Evolutionary conservation across 2,113 vertebrate species (phyloP), one percentile per base, ranked within the genome.

Genomic region (Stomatorhinus ivindoensis): DNA sequence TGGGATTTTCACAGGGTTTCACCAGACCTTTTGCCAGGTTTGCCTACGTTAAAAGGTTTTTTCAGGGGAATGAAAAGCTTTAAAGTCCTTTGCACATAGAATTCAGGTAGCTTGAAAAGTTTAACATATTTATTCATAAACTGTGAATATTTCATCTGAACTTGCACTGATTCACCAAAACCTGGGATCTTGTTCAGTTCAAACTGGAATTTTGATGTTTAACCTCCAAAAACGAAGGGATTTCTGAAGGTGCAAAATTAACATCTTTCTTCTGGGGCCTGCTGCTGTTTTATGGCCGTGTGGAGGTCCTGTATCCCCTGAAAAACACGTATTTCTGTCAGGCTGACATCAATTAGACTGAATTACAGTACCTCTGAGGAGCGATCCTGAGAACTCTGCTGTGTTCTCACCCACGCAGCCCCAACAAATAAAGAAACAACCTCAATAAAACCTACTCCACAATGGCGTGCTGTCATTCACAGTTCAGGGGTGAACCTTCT

Each of bases 401-500:
- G 73, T 82, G 27, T 55, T 55, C 50, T 89, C 47, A 76, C 88
- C 73, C 69, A 83, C 50, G 47, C 39, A 55, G 35, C 42, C 24
- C 35, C 31, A 50, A 82, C 88, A 83, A 89, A 89, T 89, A 82
- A 89, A 89, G 88, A 83, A 84, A 84, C 83, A 89, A 89, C 55
- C 50, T 58, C 80, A 89, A 85, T 84, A 47, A 89, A 85, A 46
- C 35, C 15, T 44, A 80, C 24, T 82, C 50, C 73, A 58, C 88
- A 84, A 55, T 84, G 88, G 73, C 39, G 9, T 58, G 51, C 88
- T 94, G 89, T 91, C 88, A 89, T 89, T 84, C 87, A 46, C 51
- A 48, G 87, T 89, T 73, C 89, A 90, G 85, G 73, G 89, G 88
- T 89, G 89, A 90, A 88, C 90, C 58, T 91, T 91, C 92, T 91